These are phyloP conservation scores for Cybosia mesomella DNA, from an alignment of 2,888 invertebrate genomes.

Conservation along the genomic window DNA sequence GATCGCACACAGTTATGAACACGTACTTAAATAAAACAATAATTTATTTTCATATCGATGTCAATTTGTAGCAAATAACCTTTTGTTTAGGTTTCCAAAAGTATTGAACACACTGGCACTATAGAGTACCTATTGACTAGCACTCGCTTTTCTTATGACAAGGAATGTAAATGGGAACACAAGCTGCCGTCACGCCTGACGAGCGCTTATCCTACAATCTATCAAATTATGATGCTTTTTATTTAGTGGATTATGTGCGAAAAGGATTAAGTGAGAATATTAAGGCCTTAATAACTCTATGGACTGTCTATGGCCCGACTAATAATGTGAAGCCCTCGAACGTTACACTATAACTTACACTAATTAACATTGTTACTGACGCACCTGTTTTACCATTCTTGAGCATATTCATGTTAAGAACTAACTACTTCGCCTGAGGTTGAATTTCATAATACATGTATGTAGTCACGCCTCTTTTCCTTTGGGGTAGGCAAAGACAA, in stretches of 20 bases:
- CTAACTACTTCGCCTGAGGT: conserved; percentile 24
- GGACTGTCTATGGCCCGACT: conserved; percentile 43
- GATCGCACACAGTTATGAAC: background rate
- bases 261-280: conserved; percentile 61
- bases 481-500: background rate
- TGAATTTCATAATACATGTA: too few relatives aligned
- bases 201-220: conserved; percentile 64
- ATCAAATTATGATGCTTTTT: conserved; percentile 71
- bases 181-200: conserved; percentile 64
- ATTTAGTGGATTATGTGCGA: conserved; percentile 58
- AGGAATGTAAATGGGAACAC: conserved; percentile 61
- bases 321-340: conserved; percentile 26
- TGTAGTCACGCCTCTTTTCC: background rate
- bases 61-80: conserved; percentile 68
- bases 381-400: conserved; percentile 25
- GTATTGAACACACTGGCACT: conserved; percentile 59
- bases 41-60: conserved; percentile 71
- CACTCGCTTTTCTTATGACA: conserved; percentile 68
- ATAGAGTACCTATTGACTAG: conserved; percentile 51
- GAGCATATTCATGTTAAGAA: conserved; percentile 29
- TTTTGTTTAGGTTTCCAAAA: conserved; percentile 64
- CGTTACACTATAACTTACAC: conserved; percentile 18
- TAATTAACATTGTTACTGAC: conserved; percentile 22
- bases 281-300: conserved; percentile 51
- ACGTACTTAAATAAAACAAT: conserved; percentile 53